Base-by-base conservation (phyloP, 2,113 vertebrate species). In the Nerophis ophidion region DNA sequence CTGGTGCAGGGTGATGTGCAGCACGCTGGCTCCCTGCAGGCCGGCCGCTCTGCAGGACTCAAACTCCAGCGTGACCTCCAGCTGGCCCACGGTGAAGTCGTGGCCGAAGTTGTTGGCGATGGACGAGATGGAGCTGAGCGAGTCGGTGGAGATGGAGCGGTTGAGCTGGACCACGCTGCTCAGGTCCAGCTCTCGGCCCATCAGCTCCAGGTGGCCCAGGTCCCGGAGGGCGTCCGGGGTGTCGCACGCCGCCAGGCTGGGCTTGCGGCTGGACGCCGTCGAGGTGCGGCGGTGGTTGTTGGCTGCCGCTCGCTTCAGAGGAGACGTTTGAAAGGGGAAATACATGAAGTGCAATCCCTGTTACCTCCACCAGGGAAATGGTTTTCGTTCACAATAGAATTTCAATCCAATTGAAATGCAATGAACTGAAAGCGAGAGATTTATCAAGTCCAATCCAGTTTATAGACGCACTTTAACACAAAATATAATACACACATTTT, bases 91-190 rank as follows among this genome's bases (percentile, higher is more conserved):
- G 0, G 91, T 94, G 87, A 93, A 93, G 71, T 98, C 95, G 44
- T 97, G 94, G 71, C 97, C 97, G 0, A 99, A 98, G 74, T 93
- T 98, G 82, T 98, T 95, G 66, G 93, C 95, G 53, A 99, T 91
- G 26, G 97, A 98, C 44, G 97, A 98, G 85, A 99, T 84, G 67
- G 95, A 98, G 85, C 92, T 94, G 72, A 99, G 91, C 0, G 97
- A 99, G 80, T 98, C 97, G 0, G 93, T 93, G 0, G 95, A 98
- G 66, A 95, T 65, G 36, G 96, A 98, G 17, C 92, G 93, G 70
- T 89, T 92, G 66, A 99, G 67, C 34, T 89, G 85, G 38, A 65
- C 76, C n/a, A 67, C 3, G 57, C 76, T 73, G 1, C 84, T 85
- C 26, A 92, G 79, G 72, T 96, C 94, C 79, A 94, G 78, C 63